Evolutionary conservation across 2,888 invertebrate species (phyloP), one percentile per base, ranked within the genome.

Genomic region (Tromatobia lineatoria): DNA sequence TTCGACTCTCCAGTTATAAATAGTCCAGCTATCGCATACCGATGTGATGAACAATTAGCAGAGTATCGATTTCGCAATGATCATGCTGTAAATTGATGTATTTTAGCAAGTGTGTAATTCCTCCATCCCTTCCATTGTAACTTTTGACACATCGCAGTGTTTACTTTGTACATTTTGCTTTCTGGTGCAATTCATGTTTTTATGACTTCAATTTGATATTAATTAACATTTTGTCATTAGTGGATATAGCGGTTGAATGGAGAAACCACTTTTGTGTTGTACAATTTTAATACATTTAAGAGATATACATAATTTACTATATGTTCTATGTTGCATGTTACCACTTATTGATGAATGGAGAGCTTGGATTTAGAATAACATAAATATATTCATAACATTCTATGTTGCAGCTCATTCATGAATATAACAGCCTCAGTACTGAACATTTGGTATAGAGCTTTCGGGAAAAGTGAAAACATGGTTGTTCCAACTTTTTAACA

Each of bases 1-100:
- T 59, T 38, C n/a, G 34, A 80, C 11, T 59, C 20, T 45, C 23
- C 67, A 45, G 42, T 47, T 47, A 67, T 67, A 67, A 4, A 25
- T 45, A 23, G 15, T 45, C 20, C 23, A 18, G 66, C 13, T 66
- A 23, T 42, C 25, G 20, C 45, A 15, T 80, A 23, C n/a, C 11
- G 11, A 67, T 67, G 66, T 45, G 8, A 47, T 47, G 25, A 15
- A 25, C 67, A 45, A 45, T 67, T 38, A 47, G 20, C 42, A 25
- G 47, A 23, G 23, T 67, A 64, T 42, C 38, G 38, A 20, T 10
- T 64, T 64, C 64, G 10, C 20, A 18, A 8, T 64, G 8, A 38
- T 18, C 38, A 38, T n/a, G 6, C 15, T 57, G 25, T 25, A 25
- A 25, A 57, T 57, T 25, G 3, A 13, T 11, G 25, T 4, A 1